Evolutionary conservation across 2,797 vertebrate genomes (phyloP).

Genomic region (Aselliscus stoliczkanus): DNA sequence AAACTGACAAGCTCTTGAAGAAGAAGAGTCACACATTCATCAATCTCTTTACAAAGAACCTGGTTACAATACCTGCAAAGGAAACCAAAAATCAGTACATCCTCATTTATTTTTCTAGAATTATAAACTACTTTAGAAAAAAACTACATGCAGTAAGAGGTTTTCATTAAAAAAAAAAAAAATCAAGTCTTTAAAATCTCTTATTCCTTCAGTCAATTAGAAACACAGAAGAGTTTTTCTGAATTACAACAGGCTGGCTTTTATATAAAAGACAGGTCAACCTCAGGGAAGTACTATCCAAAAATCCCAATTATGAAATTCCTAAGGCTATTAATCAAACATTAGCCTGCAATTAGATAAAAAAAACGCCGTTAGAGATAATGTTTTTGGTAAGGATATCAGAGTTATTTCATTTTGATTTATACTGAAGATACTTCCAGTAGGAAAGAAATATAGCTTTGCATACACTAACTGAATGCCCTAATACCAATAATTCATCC

Average conservation of each 20-base stretch:
- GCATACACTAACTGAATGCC: background rate
- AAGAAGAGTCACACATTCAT: conserved; percentile 95
- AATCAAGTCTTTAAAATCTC: background rate
- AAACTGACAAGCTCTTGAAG: conserved; percentile 97
- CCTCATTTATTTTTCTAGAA: background rate
- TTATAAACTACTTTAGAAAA: background rate
- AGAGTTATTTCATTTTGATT: background rate
- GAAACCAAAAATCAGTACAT: conserved; percentile 15
- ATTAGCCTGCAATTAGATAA: background rate
- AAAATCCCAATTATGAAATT: conserved; percentile 3
- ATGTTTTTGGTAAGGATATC: background rate
- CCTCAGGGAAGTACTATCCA: background rate
- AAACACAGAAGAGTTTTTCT: background rate
- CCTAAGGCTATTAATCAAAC: background rate
- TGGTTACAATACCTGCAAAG: conserved; percentile 96
- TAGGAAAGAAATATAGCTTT: background rate
- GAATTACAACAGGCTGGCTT: background rate
- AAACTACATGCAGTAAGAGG: background rate
- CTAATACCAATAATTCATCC: background rate
- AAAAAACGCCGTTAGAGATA: background rate
- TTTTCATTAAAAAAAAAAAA: conserved; percentile 4
- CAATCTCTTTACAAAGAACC: conserved; percentile 98
- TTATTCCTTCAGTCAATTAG: background rate
- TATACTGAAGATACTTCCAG: background rate
- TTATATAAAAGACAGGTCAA: background rate